Base-by-base conservation (phyloP, 2,113 vertebrate species). In the Rhabdornis inornatus region DNA sequence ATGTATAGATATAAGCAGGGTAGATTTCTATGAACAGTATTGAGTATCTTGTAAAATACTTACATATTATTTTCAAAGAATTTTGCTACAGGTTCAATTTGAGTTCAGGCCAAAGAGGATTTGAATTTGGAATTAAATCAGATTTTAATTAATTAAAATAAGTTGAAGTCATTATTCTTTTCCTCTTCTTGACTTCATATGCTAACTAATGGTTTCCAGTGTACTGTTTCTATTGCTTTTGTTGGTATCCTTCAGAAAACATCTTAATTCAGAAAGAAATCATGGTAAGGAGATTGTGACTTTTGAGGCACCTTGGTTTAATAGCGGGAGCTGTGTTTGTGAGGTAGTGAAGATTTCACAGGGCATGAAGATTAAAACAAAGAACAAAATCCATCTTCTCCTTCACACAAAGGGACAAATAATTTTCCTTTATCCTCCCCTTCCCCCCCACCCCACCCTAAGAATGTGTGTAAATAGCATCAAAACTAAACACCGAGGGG, bases 361-460 rank as follows among this genome's bases (percentile, higher is more conserved):
- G 30, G 68, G 11, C 13, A 30, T 22, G 56, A 61, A 23, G 33
- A 37, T 60, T 28, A 64, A 89, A 83, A 74, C 6, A 70, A 61
- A 76, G 68, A 23, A 1, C 0, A 4, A 66, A 71, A 68, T 53
- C 39, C 17, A 5, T 55, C 17, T 27, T 70, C 14, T 86, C 2
- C 5, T 89, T 6, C 6, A 63, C 21, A 21, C 13, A 44, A 65
- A 52, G 16, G 35, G 15, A 53, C 23, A 93, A 45, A 75, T n/a
- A 35, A 39, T 84, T 87, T 4, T 42, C 15, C 17, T 30, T 53
- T 45, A 19, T 69, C 12, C 13, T 35, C 4, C 9, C 3, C 12
- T 4, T 3, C 3, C 4, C 11, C 11, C 15, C 0, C 14, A 1
- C 7, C 13, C 7, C 3, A 0, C 37, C n/a, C 52, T 20, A 60